phyloP scores from a whole-genome alignment of 2,113 vertebrate genomes.

The Pterocles orientalis region DNA sequence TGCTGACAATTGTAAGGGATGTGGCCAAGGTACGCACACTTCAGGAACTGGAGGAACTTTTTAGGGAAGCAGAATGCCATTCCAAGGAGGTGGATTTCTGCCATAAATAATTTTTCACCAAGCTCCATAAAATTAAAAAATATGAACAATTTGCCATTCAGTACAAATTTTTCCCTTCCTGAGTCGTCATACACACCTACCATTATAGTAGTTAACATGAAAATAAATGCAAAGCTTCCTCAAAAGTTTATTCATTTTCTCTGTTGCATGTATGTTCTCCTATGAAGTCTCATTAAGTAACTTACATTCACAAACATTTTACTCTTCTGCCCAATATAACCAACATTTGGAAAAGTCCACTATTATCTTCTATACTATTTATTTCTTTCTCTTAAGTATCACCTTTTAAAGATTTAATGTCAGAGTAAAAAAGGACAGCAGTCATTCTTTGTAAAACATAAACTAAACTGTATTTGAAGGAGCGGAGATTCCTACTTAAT shows the following conservation, averaged over 20 bases:
- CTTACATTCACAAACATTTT: background rate
- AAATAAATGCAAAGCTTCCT: background rate
- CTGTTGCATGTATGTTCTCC: background rate
- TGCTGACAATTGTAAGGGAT: background rate
- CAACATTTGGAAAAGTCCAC: background rate
- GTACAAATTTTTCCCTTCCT: background rate
- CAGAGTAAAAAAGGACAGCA: background rate
- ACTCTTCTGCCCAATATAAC: background rate
- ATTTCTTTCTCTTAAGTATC: background rate
- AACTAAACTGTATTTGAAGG: background rate
- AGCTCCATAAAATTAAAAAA: background rate
- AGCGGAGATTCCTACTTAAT: background rate
- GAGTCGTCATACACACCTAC: background rate
- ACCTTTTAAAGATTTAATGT: background rate
- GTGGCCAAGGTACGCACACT: background rate
- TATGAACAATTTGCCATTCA: background rate
- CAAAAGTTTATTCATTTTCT: background rate
- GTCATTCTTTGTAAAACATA: background rate
- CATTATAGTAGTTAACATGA: background rate
- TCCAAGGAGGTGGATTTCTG: background rate
- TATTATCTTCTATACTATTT: background rate
- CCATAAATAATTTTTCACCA: background rate
- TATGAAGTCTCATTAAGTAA: background rate
- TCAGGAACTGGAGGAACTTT: background rate
- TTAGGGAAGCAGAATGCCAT: background rate